Base-by-base conservation (phyloP, 2,888 invertebrate species). In the Schrankia costaestrigalis region DNA sequence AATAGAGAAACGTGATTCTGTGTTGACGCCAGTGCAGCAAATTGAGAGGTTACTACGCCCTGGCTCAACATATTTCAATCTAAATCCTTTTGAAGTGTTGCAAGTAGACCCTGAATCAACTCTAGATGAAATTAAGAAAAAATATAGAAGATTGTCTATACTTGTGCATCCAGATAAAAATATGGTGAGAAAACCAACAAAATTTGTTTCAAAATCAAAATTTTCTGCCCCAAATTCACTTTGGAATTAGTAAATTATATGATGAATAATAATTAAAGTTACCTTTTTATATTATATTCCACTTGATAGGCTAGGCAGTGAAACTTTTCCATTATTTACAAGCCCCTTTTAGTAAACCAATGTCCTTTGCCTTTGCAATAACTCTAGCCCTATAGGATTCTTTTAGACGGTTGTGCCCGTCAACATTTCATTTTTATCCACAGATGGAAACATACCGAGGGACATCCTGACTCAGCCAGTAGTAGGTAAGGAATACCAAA, bases 151-250 rank as follows among this genome's bases (percentile, higher is more conserved):
- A 87, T 90, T 99, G 66, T 99, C 99, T 10, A 97, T 99, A 77
- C 90, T 99, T 65, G 98, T 99, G 18, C 99, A 99, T 93, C 99
- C 99, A 11, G 99, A 99, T 78, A 99, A 99, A 89, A 99, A 99
- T 88, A 91, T 88, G 58, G 89, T 89, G n/a, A n/a, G 59, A 76
- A 81, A 64, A 14, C 29, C 36, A 9, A 24, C 23, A 21, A 25
- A 25, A 13, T 7, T 9, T 25, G 1, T 6, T n/a, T 13, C 1
- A 7, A 3, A 11, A 31, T 28, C 26, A 18, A 11, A 12, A 6
- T 22, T 19, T 9, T 29, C 22, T 18, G 12, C 13, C 27, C 24
- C 23, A 21, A 18, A 32, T n/a, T n/a, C n/a, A n/a, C n/a, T n/a
- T n/a, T n/a, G n/a, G n/a, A n/a, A n/a, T n/a, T n/a, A n/a, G n/a